Base-by-base conservation (phyloP, 1,140 invertebrate species). In the Philaenus spumarius region DNA sequence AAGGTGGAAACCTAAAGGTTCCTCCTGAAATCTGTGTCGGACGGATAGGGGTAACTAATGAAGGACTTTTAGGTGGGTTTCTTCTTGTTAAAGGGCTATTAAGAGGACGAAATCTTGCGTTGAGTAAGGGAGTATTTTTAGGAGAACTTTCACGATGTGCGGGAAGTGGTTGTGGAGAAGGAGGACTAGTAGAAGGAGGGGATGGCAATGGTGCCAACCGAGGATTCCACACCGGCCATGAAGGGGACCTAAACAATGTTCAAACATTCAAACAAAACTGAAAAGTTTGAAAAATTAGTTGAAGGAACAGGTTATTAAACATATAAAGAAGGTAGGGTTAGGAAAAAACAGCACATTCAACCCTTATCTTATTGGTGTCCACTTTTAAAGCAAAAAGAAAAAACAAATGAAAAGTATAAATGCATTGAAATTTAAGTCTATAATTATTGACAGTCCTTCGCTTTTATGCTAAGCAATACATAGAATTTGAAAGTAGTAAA, bases 151-250 rank as follows among this genome's bases (percentile, higher is more conserved):
- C 62, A 45, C 69, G 71, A 63, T 74, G 71, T 58, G 71, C 70
- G 40, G 69, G 60, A 64, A 73, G 72, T 46, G 34, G 15, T n/a
- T 52, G 35, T 40, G 52, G 59, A 9, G 52, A 42, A 26, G 55
- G 60, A 20, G 50, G 48, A 34, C 55, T 40, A n/a, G 59, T 37
- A 1, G 65, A 64, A 14, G 58, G 45, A 14, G 59, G 30, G 1
- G 65, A 64, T 14, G 57, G 61, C 20, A 60, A 35, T 9, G 61
- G 55, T 14, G 35, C 53, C 15, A 75, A 71, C 55, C 73, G 74
- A 61, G 76, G 76, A 50, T 75, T 74, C 77, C 77, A 78, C 63
- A 78, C 73, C 66, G 78, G 77, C 77, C 78, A 79, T 53, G 77
- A 78, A 52, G 78, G 78, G 67, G 77, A 79, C 77, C 77, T 79